Conservation (phyloP, 2,113 vertebrate genomes). For the Pseudolaguvia tuberculata region DNA sequence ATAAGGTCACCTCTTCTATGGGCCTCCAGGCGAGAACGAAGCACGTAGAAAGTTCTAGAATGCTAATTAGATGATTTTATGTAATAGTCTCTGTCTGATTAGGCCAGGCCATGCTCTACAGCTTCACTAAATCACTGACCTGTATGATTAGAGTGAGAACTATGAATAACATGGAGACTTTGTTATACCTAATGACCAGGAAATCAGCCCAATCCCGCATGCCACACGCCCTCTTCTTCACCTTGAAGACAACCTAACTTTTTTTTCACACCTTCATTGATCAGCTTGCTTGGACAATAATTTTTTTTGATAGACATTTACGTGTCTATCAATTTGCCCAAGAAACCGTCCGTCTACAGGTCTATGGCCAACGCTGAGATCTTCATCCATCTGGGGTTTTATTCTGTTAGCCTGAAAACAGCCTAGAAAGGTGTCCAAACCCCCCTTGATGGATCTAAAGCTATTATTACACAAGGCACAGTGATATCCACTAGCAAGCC, state of each 20-base stretch:
- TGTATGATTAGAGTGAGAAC: slow-evolving; percentile 20
- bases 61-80: slow-evolving; percentile 18
- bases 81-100: slow-evolving; percentile 16
- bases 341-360: no score
- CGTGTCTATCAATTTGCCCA: no score
- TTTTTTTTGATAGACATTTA: slow-evolving; percentile 20
- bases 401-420: background rate
- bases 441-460: background rate
- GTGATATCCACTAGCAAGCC: background rate
- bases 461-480: slow-evolving; percentile 9
- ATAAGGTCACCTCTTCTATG: background rate
- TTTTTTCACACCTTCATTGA: background rate
- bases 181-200: slow-evolving; percentile 27
- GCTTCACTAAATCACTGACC: slow-evolving; percentile 21
- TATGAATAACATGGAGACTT: slow-evolving; percentile 15
- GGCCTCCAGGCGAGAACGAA: background rate
- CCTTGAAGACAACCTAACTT: slow-evolving; percentile 4
- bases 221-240: slow-evolving; percentile 5
- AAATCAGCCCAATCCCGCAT: slow-evolving; percentile 4
- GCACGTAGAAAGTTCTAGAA: slow-evolving; percentile 2
- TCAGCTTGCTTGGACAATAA: background rate
- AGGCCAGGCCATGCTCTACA: slow-evolving; percentile 3
- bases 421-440: background rate
- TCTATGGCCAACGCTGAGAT: background rate
- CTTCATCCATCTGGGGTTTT: background rate